Evolutionary conservation across 2,797 vertebrate genomes (phyloP).

Genomic region (Enoplosus armatus): DNA sequence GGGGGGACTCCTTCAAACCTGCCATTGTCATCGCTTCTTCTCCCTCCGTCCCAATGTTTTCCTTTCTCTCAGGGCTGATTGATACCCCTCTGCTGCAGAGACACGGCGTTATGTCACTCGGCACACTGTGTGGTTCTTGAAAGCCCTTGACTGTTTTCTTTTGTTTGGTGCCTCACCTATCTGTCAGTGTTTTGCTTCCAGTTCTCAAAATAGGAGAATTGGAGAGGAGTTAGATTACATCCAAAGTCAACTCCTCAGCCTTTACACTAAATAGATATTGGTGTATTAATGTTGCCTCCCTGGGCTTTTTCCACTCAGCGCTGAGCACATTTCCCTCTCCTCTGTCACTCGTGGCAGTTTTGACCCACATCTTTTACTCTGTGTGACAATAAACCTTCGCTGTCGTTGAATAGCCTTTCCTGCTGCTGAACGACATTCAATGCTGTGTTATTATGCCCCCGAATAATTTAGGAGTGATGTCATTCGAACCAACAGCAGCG

Average conservation of each 20-base stretch:
- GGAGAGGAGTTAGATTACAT: slow-evolving; percentile 40
- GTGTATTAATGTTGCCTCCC: slow-evolving; percentile 6
- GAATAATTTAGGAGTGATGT: slow-evolving; percentile 68
- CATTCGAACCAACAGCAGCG: slow-evolving; percentile 26
- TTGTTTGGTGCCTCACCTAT: slow-evolving; percentile 41
- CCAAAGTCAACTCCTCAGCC: slow-evolving; percentile 37
- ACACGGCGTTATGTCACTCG: slow-evolving; percentile 46
- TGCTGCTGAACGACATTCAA: slow-evolving; percentile 27
- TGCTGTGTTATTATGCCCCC: slow-evolving; percentile 12
- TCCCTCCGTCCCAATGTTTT: slow-evolving; percentile 31
- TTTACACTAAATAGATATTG: neutral
- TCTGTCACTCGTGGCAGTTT: slow-evolving; percentile 14
- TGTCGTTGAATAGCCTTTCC: slow-evolving; percentile 21
- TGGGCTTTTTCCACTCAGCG: slow-evolving; percentile 5
- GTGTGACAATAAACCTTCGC: slow-evolving; percentile 28
- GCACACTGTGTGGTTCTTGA: slow-evolving; percentile 11
- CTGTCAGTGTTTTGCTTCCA: slow-evolving; percentile 24
- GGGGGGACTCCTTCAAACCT: slow-evolving; percentile 67
- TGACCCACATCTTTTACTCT: slow-evolving; percentile 43
- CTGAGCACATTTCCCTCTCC: slow-evolving; percentile 14
- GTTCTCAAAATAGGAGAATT: slow-evolving; percentile 42
- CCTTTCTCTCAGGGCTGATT: slow-evolving; percentile 41
- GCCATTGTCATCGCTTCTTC: slow-evolving; percentile 57
- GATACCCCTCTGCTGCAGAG: slow-evolving; percentile 29
- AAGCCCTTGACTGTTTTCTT: slow-evolving; percentile 9